These are phyloP conservation scores for Odontomyia ornata DNA, from an alignment of 2,888 invertebrate genomes.

Conservation along the genomic window DNA sequence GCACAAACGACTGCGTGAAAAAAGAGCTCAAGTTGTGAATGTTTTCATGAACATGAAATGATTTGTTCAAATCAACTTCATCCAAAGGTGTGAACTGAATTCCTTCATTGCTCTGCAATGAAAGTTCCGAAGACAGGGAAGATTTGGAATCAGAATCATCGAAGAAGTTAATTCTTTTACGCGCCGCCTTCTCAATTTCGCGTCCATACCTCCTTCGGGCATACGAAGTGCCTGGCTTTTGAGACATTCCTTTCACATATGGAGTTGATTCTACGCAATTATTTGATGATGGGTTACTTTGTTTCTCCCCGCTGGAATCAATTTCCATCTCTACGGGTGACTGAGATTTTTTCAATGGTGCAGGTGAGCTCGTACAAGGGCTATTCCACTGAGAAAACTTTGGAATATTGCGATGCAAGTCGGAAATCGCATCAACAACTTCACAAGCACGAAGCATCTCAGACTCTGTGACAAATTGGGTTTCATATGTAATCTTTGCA, in stretches of 20 bases:
- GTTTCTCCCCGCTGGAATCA: no score
- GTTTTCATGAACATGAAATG: slow-evolving; percentile 37
- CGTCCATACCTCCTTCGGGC: neutral
- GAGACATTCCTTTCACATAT: neutral
- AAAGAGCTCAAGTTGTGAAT: slow-evolving; percentile 44
- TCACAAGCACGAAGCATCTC: slow-evolving; percentile 36
- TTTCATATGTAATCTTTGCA: neutral
- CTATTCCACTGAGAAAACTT: slow-evolving; percentile 43
- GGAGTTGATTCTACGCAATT: neutral
- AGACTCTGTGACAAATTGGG: slow-evolving; percentile 20
- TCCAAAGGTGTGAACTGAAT: slow-evolving; percentile 11
- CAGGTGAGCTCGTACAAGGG: slow-evolving; percentile 1
- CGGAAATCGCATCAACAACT: slow-evolving; percentile 40
- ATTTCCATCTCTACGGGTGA: neutral
- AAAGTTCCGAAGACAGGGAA: slow-evolving; percentile 40
- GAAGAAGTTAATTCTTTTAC: slow-evolving; percentile 21
- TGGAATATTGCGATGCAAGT: slow-evolving; percentile 21
- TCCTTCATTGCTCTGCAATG: slow-evolving; percentile 33
- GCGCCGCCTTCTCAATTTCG: slow-evolving; percentile 11
- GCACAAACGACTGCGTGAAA: slow-evolving; percentile 40
- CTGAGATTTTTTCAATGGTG: neutral
- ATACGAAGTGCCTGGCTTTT: neutral
- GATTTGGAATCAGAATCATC: slow-evolving; percentile 47
- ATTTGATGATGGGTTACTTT: neutral
- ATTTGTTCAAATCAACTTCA: slow-evolving; percentile 42